phyloP scores from a whole-genome alignment of 2,888 invertebrate species.

The Torymus aiolomorphi region DNA sequence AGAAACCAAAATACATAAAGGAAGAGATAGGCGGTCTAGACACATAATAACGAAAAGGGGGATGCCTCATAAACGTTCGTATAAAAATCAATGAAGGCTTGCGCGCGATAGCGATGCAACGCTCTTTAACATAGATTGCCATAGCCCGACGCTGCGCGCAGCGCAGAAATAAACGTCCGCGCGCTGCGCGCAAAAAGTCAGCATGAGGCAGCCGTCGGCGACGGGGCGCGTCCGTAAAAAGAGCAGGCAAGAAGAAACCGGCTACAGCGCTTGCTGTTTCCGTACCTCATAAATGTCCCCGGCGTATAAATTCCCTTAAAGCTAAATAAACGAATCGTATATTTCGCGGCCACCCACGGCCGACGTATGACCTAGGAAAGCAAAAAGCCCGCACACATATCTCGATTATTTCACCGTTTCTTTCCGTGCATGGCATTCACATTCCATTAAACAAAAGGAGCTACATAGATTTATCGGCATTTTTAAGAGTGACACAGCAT shows the following conservation, averaged over 20 bases:
- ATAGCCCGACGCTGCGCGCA: not conserved
- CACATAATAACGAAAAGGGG: too few relatives aligned
- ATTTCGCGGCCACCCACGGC: not conserved
- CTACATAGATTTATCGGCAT: too few relatives aligned
- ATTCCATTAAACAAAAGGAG: too few relatives aligned
- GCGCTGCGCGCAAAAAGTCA: not conserved
- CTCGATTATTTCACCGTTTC: not conserved
- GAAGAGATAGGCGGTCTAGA: too few relatives aligned
- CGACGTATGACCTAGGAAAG: not conserved
- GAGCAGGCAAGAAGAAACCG: not conserved
- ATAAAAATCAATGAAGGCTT: conserved; percentile 43
- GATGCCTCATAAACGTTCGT: conserved; percentile 28
- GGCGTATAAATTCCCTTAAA: conserved; percentile 31
- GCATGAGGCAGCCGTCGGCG: not conserved
- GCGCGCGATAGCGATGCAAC: conserved; percentile 8
- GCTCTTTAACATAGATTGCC: conserved; percentile 15
- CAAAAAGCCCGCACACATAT: not conserved
- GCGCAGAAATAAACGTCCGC: conserved; percentile 24
- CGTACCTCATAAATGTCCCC: conserved; percentile 45
- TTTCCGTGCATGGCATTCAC: too few relatives aligned
- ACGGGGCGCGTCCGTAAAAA: not conserved
- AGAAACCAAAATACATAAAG: too few relatives aligned
- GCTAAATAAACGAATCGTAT: conserved; percentile 48
- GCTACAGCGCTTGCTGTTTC: conserved; percentile 14
- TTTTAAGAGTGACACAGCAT: too few relatives aligned